Conservation (phyloP, 2,888 invertebrate genomes). For the Drosophila subsilvestris region DNA sequence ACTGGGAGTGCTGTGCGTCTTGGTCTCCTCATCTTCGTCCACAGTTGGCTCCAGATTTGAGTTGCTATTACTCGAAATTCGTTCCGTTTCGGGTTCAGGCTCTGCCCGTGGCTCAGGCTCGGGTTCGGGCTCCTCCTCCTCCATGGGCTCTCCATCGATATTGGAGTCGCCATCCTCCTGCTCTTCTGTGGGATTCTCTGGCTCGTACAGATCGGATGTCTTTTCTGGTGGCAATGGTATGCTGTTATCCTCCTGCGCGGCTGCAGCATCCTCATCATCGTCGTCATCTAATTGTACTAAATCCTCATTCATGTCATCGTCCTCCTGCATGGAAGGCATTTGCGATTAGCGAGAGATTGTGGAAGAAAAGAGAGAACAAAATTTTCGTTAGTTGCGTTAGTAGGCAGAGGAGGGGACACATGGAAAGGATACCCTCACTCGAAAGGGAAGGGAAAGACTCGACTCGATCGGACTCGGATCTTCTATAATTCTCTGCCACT, state of each 20-base stretch:
- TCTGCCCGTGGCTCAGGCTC: constrained; percentile 35
- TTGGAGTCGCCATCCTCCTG: constrained; percentile 43
- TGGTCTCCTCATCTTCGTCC: constrained; percentile 45
- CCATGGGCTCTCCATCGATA: constrained; percentile 25
- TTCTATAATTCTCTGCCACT: constrained; percentile 43
- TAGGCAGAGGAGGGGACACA: constrained; percentile 56
- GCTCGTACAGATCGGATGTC: constrained; percentile 80
- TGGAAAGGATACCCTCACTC: constrained; percentile 84
- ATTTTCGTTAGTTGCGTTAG: constrained; percentile 74
- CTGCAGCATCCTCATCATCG: constrained; percentile 65
- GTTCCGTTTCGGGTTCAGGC: constrained; percentile 33
- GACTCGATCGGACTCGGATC: neutral
- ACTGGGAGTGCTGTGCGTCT: constrained; percentile 61
- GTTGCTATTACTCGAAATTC: constrained; percentile 16
- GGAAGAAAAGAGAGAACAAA: constrained; percentile 84
- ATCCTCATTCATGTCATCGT: constrained; percentile 84
- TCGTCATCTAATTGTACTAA: constrained; percentile 84
- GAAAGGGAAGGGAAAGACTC: neutral
- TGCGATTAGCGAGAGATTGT: constrained; percentile 61
- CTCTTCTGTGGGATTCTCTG: constrained; percentile 82
- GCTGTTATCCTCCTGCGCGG: neutral
- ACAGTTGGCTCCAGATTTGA: constrained; percentile 3
- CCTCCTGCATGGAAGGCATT: constrained; percentile 84
- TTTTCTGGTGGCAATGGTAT: constrained; percentile 82
- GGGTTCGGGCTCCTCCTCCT: neutral